A percentile compares a stretch with the other conserved stretches of the same genome.
Conservation (phyloP, 2,797 vertebrate species). For the Heteromormyrus szaboi region DNA sequence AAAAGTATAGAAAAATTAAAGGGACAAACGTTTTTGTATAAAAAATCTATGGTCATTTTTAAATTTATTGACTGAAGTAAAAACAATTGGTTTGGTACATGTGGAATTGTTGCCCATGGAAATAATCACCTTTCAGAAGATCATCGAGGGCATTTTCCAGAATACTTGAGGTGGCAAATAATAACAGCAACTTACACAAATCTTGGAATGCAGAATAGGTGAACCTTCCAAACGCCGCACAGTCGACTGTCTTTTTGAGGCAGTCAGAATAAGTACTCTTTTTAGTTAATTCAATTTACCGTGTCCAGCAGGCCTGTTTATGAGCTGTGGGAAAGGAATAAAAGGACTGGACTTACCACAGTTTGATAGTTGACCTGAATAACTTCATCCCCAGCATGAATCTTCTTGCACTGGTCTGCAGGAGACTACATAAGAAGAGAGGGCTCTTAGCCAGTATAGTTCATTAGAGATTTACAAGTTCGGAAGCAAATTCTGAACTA, state of each 20-base stretch:
- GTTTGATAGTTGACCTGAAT: constrained; percentile 75
- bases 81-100: not conserved
- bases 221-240: not conserved
- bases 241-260: not conserved
- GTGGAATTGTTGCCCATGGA: not conserved
- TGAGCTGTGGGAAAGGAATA: not conserved
- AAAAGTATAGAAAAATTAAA: not conserved
- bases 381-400: constrained; percentile 70
- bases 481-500: not conserved
- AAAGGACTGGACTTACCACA: constrained; percentile 56
- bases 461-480: not conserved
- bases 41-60: not conserved
- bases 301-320: not conserved
- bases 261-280: not conserved
- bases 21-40: not conserved
- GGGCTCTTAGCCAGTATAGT: constrained; percentile 1
- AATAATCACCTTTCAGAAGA: not conserved
- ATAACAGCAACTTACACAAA: not conserved
- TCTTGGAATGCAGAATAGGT: not conserved
- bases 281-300: not conserved
- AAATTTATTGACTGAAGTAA: not conserved
- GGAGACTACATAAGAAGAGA: constrained; percentile 54
- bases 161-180: not conserved
- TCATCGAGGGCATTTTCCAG: not conserved
- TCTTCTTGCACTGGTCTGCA: constrained; percentile 72